These are phyloP conservation scores for Drosophila sordidula DNA, from an alignment of 2,888 invertebrate genomes.

Conservation along the genomic window DNA sequence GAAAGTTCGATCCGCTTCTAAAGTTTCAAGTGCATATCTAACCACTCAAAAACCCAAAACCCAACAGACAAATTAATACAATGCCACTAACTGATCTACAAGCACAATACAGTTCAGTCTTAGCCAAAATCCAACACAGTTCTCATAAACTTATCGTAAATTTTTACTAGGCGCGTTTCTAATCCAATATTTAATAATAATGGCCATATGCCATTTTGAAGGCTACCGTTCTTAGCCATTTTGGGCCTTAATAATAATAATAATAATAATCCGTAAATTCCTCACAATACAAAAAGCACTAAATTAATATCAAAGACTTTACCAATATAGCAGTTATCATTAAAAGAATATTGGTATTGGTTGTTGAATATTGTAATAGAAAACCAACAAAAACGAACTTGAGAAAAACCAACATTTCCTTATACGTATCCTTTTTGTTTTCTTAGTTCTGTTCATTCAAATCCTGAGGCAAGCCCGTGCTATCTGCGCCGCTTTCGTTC, in stretches of 20 bases:
- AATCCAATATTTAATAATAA: slow-evolving; percentile 1
- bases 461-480: slow-evolving; percentile 31
- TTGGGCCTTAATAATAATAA: slow-evolving; percentile 5
- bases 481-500: slow-evolving; percentile 28
- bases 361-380: slow-evolving; percentile 75
- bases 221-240: slow-evolving; percentile 8
- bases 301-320: slow-evolving; percentile 80
- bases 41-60: slow-evolving; percentile 25
- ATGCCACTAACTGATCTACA: slow-evolving; percentile 20
- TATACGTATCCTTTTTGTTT: slow-evolving; percentile 46
- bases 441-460: slow-evolving; percentile 42
- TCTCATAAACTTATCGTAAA: slow-evolving; percentile 30
- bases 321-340: slow-evolving; percentile 62
- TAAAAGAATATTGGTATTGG: slow-evolving; percentile 73
- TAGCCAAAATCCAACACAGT: slow-evolving; percentile 22
- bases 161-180: slow-evolving; percentile 61
- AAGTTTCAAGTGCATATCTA: slow-evolving; percentile 62
- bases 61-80: slow-evolving; percentile 12
- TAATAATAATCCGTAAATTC: slow-evolving; percentile 80
- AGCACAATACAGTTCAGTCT: slow-evolving; percentile 42
- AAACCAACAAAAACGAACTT: slow-evolving; percentile 43
- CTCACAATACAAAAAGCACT: slow-evolving; percentile 86
- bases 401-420: slow-evolving; percentile 67
- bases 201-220: background rate
- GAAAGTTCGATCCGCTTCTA: slow-evolving; percentile 29